Evolutionary conservation across 2,797 vertebrate species (phyloP), one percentile per base, ranked within the genome.

Genomic region (Enteromius fasciolatus): DNA sequence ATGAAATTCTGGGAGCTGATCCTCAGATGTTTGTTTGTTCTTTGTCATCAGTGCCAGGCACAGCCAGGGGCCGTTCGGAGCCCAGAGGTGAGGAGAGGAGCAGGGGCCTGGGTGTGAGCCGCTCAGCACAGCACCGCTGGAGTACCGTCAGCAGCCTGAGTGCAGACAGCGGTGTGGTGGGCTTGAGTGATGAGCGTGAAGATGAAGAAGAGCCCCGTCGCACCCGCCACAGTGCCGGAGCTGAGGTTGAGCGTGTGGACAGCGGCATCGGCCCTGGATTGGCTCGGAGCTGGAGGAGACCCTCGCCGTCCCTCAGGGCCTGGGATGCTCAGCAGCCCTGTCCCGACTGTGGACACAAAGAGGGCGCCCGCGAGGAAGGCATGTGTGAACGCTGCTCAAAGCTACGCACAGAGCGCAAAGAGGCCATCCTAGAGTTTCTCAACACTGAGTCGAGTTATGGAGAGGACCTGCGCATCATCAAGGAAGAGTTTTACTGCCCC

Each of bases 71-170:
- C 10, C 92, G 89, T 80, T 94, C 93, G 0, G 94, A 95, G 88
- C 94, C 93, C 5, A 89, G 91, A 0, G 91, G 90, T 7, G 93
- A 94, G 86, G 91, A 93, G 84, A 91, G 91, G 0, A 92, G 90
- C 66, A 90, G 76, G 0, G 63, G 92, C 17, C 88, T 92, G 15
- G 89, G 93, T 0, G 90, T 93, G 77, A 93, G 89, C 3, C 92
- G 93, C 7, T 90, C 90, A 0, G 94, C 95, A 36, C 95, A 95
- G 63, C 96, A 95, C 72, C 97, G 96, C 70, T 97, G 97, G 97
- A 97, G 96, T 90, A 97, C 96, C 4, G 92, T 97, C 88, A 98
- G 96, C 94, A 97, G 96, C 89, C 92, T 97, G 87, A 98, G 97
- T 41, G 95, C 95, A 0, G 97, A 97, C 95, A 98, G 97, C 0